These are phyloP conservation scores for Pipistrellus pipistrellus DNA, from an alignment of 2,797 vertebrate species.

Conservation along the genomic window DNA sequence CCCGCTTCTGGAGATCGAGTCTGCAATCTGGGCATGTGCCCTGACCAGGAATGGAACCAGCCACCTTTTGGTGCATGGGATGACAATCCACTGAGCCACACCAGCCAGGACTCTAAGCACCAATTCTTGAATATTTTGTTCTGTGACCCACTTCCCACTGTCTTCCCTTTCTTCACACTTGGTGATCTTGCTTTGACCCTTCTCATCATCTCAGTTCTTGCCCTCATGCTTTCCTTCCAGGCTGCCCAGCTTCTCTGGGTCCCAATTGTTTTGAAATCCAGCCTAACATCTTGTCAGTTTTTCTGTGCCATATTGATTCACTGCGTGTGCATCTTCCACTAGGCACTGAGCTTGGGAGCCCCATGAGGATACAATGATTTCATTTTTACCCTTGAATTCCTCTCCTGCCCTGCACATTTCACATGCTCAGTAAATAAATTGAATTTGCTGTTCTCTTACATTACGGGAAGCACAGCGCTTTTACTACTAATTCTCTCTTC, in stretches of 20 bases:
- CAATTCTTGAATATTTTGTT: neutral
- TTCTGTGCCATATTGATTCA: neutral
- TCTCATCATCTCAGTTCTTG: neutral
- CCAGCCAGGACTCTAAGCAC: neutral
- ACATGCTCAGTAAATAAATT: slow-evolving; percentile 62
- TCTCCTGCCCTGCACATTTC: slow-evolving; percentile 48
- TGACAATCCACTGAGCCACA: too few species aligned
- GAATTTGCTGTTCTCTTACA: slow-evolving; percentile 63
- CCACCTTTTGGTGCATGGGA: too few species aligned
- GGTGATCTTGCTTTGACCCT: slow-evolving; percentile 15
- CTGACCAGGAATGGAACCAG: too few species aligned
- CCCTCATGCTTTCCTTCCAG: neutral
- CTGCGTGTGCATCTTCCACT: neutral
- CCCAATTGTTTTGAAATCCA: neutral
- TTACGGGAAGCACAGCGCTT: slow-evolving; percentile 49
- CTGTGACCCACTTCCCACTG: neutral
- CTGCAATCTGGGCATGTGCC: too few species aligned
- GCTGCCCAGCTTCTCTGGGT: neutral
- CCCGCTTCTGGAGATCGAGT: too few species aligned
- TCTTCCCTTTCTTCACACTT: neutral
- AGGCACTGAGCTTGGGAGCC: slow-evolving; percentile 16
- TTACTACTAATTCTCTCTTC: slow-evolving; percentile 63
- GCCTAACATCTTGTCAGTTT: neutral
- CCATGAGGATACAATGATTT: neutral
- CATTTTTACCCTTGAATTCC: neutral